These are phyloP conservation scores for Sarcoramphus papa DNA, from an alignment of 2,797 vertebrate genomes.

Conservation along the genomic window DNA sequence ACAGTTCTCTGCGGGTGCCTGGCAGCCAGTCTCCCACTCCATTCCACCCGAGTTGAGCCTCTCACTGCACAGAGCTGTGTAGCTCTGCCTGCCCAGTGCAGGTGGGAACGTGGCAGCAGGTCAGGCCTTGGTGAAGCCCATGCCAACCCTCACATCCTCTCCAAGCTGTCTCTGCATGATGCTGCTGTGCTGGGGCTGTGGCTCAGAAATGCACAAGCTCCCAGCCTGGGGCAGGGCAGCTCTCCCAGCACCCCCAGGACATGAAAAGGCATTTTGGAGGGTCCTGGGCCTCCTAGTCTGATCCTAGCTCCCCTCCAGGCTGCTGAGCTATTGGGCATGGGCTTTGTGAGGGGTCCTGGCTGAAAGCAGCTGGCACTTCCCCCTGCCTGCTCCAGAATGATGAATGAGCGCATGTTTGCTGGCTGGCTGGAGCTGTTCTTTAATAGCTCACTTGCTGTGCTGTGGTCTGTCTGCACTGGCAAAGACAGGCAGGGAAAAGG, in stretches of 20 bases:
- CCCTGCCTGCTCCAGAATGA: background rate
- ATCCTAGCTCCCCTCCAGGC: background rate
- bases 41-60: background rate
- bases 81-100: background rate
- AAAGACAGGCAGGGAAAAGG: background rate
- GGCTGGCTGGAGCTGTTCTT: constrained; percentile 19
- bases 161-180: background rate
- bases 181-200: background rate
- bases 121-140: background rate
- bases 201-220: background rate
- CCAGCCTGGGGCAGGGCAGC: background rate
- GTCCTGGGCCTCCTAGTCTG: background rate
- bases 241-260: background rate
- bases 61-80: background rate
- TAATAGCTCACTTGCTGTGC: constrained; percentile 59
- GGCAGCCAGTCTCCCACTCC: background rate
- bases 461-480: background rate
- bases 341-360: background rate
- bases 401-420: background rate
- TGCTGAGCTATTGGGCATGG: background rate
- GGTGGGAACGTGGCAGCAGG: background rate
- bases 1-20: rapidly evolving
- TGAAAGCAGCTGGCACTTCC: background rate
- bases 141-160: background rate
- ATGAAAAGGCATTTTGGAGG: background rate